Evolutionary conservation across 2,113 vertebrate genomes (phyloP), one percentile per base, ranked within the genome.

Genomic region (Isichthys henryi): DNA sequence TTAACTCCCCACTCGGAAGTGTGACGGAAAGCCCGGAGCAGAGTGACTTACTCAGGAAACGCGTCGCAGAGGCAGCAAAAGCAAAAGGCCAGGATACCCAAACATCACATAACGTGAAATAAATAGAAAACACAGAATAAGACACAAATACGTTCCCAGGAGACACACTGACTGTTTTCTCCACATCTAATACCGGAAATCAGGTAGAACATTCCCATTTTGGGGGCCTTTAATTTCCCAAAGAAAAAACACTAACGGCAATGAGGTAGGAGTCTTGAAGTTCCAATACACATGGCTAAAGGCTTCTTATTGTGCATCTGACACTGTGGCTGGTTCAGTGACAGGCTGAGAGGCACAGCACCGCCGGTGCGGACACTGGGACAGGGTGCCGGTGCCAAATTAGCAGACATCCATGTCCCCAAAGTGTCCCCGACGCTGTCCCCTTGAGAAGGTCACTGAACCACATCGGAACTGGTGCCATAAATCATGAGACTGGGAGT

Each of bases 41-140:
- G 91, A 94, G 90, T 94, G 43, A 52, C 23, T 86, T 86, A 94
- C 94, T 90, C 89, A 58, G 46, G 43, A 58, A 53, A 83, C 91
- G 52, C 5, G 82, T 89, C 49, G 23, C 84, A 92, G 89, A 84
- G 87, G 86, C 70, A 58, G n/a, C 23, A 43, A 56, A 86, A 10
- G 17, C 31, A 91, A 87, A 88, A 70, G 49, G 39, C 35, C 2
- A 2, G 17, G 35, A 80, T 43, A 43, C 31, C 35, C 17, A 15
- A 80, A 43, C 3, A 80, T 43, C 35, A 39, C 35, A 19, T 39
- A 7, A 77, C 17, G 15, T 39, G 35, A 80, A 39, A 80, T 17
- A 80, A 43, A 43, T 19, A 80, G 35, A 80, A 80, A 80, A 80
- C 74, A 77, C 31, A 77, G 70, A 77, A 77, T 31, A 77, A 77